Conservation (phyloP, 2,797 vertebrate species). For the Bovichtus diacanthus region DNA sequence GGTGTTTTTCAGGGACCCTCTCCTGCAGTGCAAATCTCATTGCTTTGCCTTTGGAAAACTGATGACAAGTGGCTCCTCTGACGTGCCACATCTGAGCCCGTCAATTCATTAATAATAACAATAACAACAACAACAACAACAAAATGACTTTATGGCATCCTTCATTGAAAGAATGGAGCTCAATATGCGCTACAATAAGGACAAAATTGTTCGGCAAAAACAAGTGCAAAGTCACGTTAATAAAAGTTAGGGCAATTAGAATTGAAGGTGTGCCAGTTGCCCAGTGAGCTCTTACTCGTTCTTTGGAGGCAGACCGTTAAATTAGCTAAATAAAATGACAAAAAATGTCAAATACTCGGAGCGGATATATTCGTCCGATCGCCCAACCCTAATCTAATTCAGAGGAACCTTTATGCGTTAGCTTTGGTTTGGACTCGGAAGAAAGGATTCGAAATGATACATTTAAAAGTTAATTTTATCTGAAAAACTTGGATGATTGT, state of each 20-base stretch:
- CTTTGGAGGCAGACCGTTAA: no score
- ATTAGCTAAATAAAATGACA: no score
- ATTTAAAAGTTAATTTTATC: not conserved
- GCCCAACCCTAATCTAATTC: no score
- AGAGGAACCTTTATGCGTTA: not conserved
- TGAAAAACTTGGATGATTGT: no score
- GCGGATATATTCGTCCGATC: no score
- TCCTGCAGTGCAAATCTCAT: constrained; percentile 12
- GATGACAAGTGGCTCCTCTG: constrained; percentile 11
- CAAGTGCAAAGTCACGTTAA: not conserved
- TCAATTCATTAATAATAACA: constrained; percentile 5
- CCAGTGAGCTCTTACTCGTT: no score
- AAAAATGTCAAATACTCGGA: no score
- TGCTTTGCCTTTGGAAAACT: constrained; percentile 31
- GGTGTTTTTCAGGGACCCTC: constrained; percentile 54
- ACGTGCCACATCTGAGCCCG: not conserved
- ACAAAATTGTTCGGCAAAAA: not conserved
- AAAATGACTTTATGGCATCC: no score
- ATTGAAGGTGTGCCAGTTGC: no score
- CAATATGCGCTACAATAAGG: no score
- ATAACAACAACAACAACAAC: constrained; percentile 2
- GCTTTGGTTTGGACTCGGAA: not conserved
- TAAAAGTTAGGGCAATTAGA: not conserved
- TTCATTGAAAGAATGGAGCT: not conserved
- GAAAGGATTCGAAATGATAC: not conserved